Conservation (phyloP, 2,113 vertebrate genomes). For the Spermophilus dauricus region DNA sequence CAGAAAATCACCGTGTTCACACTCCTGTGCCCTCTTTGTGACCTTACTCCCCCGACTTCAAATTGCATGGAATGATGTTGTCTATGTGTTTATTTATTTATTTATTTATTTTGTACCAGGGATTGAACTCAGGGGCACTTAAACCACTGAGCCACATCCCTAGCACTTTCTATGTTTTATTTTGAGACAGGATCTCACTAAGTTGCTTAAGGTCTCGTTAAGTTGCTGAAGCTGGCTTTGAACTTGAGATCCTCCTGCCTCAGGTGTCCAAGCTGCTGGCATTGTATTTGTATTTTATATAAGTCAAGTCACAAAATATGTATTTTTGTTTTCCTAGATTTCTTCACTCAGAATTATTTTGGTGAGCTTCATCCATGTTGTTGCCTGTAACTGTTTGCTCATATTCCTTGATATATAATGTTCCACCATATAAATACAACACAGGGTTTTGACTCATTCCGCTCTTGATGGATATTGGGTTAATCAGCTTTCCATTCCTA, state of each 20-base stretch:
- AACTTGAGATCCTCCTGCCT: too few species aligned
- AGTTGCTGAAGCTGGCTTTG: too few species aligned
- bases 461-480: background rate
- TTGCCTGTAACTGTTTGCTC: background rate
- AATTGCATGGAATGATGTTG: background rate
- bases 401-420: background rate
- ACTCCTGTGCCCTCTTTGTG: background rate
- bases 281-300: background rate
- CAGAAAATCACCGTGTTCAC: background rate
- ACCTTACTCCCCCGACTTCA: background rate
- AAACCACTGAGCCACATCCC: too few species aligned
- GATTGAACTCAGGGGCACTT: too few species aligned
- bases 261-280: too few species aligned
- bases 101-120: too few species aligned
- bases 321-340: background rate
- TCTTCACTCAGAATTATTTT: background rate
- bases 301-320: background rate
- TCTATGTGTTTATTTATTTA: background rate
- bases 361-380: background rate
- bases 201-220: too few species aligned
- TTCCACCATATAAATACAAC: background rate
- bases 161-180: too few species aligned
- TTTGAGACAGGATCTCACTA: too few species aligned
- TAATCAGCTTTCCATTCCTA: background rate
- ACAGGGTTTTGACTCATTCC: background rate